Conservation (phyloP, 2,888 invertebrate species). For the Drosophila pseudotakahashii region DNA sequence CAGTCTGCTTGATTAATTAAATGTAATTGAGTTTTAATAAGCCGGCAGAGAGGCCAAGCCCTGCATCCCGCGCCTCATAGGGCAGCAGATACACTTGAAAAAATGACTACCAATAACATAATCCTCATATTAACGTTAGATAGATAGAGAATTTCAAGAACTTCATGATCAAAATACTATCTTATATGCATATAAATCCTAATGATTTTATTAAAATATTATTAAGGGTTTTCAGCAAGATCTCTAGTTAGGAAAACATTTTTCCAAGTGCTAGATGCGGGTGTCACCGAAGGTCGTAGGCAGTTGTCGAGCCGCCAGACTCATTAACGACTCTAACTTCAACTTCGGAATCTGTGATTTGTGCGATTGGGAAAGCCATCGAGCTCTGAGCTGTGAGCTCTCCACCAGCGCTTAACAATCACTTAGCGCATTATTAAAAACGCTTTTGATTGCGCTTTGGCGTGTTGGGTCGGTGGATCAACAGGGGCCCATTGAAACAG, state of each 20-base stretch:
- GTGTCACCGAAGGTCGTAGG: conserved; percentile 60
- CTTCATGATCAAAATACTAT: neutral
- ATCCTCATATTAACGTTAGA: neutral
- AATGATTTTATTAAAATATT: too few species aligned
- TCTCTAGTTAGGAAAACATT: neutral
- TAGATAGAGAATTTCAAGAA: neutral
- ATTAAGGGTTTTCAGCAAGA: too few species aligned
- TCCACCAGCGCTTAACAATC: conserved; percentile 68
- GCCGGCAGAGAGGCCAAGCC: conserved; percentile 25
- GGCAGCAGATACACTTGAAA: neutral
- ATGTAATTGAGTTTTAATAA: conserved; percentile 79
- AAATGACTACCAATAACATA: neutral
- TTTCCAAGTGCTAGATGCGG: conserved; percentile 38
- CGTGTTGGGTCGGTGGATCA: conserved; percentile 52
- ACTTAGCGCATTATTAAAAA: conserved; percentile 81
- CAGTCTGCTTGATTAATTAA: conserved; percentile 68
- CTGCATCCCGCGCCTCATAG: neutral
- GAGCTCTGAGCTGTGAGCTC: conserved; percentile 3
- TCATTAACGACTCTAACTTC: conserved; percentile 60
- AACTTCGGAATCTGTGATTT: conserved; percentile 30
- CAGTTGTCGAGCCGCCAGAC: conserved; percentile 25
- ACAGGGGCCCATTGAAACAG: conserved; percentile 57
- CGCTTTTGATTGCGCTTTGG: conserved; percentile 80
- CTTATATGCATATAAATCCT: too few species aligned
- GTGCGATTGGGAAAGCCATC: conserved; percentile 65